These are phyloP conservation scores for Ophion ventricosus DNA, from an alignment of 2,888 invertebrate genomes.

Conservation along the genomic window DNA sequence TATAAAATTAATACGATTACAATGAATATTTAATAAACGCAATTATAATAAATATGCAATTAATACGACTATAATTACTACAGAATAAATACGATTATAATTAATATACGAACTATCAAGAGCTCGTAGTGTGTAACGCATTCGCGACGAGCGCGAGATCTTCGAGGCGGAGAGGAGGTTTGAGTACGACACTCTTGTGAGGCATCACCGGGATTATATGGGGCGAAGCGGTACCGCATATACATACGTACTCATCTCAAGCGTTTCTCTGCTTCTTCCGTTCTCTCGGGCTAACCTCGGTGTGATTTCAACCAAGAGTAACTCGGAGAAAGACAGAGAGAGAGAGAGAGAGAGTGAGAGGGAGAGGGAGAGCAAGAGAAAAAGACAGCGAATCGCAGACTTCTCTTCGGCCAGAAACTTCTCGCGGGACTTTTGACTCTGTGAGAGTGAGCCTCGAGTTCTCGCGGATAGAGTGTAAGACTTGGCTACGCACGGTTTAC, in stretches of 20 bases:
- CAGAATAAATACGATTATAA: too few relatives aligned
- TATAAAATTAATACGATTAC: too few relatives aligned
- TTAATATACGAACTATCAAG: too few relatives aligned
- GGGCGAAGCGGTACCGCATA: conserved; percentile 77
- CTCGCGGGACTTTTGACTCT: conserved; percentile 40
- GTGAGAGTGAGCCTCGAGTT: neutral
- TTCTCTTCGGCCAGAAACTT: conserved; percentile 50
- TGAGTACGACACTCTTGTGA: conserved; percentile 70
- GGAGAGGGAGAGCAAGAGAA: conserved; percentile 9
- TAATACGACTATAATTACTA: too few relatives aligned
- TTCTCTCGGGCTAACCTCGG: conserved; percentile 34
- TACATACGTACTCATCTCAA: conserved; percentile 58
- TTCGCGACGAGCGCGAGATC: conserved; percentile 70
- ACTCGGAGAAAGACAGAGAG: neutral
- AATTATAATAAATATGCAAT: too few relatives aligned
- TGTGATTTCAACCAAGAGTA: conserved; percentile 18
- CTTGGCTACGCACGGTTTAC: conserved; percentile 80
- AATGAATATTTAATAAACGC: too few relatives aligned
- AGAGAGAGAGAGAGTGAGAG: conserved; percentile 14
- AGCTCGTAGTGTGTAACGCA: conserved; percentile 8
- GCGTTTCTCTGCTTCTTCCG: conserved; percentile 65
- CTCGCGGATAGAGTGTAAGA: conserved; percentile 66
- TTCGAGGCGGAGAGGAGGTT: conserved; percentile 76
- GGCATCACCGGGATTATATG: conserved; percentile 82
- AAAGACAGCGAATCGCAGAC: neutral